phyloP scores from a whole-genome alignment of 2,888 invertebrate genomes.

The Crossocerus cetratus region DNA sequence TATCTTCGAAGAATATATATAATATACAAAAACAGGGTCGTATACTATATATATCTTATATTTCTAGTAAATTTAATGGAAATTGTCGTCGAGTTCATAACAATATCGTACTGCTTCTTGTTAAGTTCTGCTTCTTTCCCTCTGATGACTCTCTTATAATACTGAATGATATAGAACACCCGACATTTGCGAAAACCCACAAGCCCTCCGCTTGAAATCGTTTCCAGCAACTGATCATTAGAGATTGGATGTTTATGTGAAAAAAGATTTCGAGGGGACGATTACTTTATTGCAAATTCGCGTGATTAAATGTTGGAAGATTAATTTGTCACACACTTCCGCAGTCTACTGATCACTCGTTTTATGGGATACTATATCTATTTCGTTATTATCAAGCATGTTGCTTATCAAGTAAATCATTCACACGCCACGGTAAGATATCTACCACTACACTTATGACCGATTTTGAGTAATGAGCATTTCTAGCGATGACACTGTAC shows the following conservation, averaged over 20 bases:
- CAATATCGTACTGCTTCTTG: constrained; percentile 25
- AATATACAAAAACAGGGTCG: constrained; percentile 9
- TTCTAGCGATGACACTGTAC: no score
- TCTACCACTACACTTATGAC: no score
- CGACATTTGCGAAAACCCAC: no score
- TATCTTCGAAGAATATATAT: constrained; percentile 12
- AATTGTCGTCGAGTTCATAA: constrained; percentile 21
- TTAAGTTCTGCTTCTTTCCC: constrained; percentile 19
- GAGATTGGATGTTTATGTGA: neutral
- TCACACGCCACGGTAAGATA: no score
- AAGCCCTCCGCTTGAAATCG: constrained; percentile 1
- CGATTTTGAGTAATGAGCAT: no score
- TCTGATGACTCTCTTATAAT: constrained; percentile 26
- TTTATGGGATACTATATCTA: no score
- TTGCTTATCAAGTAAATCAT: no score
- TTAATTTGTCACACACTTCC: no score
- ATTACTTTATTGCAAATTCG: no score
- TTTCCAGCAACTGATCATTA: constrained; percentile 7
- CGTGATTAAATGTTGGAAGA: no score
- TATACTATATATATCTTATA: constrained; percentile 10
- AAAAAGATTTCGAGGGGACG: neutral
- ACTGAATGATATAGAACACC: constrained; percentile 8
- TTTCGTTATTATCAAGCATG: no score
- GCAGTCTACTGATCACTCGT: no score
- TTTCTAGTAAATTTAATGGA: constrained; percentile 14